phyloP scores from a whole-genome alignment of 2,888 invertebrate species.

The Microctonus hyperodae region DNA sequence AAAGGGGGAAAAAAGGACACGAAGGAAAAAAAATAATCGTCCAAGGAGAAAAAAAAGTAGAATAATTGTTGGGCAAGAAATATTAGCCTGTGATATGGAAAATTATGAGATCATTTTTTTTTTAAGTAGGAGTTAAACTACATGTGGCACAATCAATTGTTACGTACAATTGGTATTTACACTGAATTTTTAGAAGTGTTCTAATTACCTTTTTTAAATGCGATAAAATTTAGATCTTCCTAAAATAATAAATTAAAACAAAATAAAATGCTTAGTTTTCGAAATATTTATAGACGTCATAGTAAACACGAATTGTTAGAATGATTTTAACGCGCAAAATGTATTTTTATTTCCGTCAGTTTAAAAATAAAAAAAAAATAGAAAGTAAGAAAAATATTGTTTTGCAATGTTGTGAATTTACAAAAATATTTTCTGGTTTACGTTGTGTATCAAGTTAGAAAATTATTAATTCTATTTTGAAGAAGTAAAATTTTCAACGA shows the following conservation, averaged over 20 bases:
- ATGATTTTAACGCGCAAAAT: neutral
- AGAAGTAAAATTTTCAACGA: neutral
- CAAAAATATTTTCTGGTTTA: neutral
- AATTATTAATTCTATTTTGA: neutral
- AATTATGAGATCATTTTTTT: conserved; percentile 23
- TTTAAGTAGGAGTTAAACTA: neutral
- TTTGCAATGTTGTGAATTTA: neutral
- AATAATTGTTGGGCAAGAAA: conserved; percentile 9
- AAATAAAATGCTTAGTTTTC: conserved; percentile 7
- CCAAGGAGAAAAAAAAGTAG: neutral
- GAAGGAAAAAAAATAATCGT: neutral
- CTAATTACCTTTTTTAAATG: neutral
- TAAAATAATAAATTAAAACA: neutral
- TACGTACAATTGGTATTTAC: neutral
- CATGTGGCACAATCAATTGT: conserved; percentile 2
- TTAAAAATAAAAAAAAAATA: neutral
- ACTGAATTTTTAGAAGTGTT: neutral
- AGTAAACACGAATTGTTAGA: neutral
- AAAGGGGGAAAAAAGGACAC: neutral
- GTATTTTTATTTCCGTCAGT: neutral
- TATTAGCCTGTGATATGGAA: conserved; percentile 29
- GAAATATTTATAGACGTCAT: conserved; percentile 7
- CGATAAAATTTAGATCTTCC: neutral
- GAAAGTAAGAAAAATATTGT: no score
- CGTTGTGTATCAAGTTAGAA: neutral